Conservation (phyloP, 2,797 vertebrate genomes). For the Zalophus californianus region DNA sequence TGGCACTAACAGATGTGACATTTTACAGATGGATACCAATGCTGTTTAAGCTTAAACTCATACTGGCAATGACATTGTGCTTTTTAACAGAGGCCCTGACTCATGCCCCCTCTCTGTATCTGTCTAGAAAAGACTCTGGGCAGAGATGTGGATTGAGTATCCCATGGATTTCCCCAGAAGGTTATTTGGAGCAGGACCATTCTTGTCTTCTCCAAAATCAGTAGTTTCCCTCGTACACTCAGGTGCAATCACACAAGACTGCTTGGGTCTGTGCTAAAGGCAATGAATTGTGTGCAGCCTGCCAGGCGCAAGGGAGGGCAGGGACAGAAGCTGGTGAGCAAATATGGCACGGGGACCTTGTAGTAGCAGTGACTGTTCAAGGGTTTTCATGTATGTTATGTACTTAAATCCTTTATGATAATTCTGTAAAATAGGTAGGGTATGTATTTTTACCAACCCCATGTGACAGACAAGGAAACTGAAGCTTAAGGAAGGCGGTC, state of each 20-base stretch:
- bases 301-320: neutral
- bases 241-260: neutral
- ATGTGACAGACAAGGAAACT: constrained; percentile 50
- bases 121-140: constrained; percentile 34
- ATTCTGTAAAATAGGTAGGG: neutral
- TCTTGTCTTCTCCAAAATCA: neutral
- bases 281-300: neutral
- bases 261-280: neutral
- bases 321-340: neutral
- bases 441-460: neutral
- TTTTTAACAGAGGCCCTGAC: constrained; percentile 48
- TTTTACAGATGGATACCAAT: constrained; percentile 71
- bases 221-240: neutral
- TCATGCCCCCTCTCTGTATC: neutral
- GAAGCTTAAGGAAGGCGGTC: neutral
- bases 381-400: neutral
- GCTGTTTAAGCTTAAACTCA: constrained; percentile 63
- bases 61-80: constrained; percentile 26
- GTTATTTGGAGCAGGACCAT: constrained; percentile 40
- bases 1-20: constrained; percentile 68
- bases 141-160: neutral
- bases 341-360: neutral
- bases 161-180: constrained; percentile 3
- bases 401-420: neutral
- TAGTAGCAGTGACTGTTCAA: neutral